These are phyloP conservation scores for Pachypsylla venusta DNA, from an alignment of 1,140 invertebrate genomes.

Conservation along the genomic window DNA sequence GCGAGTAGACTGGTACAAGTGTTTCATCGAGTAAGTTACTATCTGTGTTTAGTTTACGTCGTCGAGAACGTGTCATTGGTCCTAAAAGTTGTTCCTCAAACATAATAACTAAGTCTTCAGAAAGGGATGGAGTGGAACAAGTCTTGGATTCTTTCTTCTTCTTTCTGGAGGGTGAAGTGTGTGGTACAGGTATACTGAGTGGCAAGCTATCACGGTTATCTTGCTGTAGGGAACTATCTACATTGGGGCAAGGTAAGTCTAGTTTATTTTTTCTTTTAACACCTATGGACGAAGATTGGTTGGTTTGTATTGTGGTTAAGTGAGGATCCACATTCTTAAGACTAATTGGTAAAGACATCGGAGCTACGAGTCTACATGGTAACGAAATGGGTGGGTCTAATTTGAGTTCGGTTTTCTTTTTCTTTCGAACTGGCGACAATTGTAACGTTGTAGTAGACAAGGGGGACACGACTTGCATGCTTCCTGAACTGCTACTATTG, in stretches of 20 bases:
- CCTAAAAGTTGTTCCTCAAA: background rate
- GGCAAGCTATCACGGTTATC: too few species aligned
- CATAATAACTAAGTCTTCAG: background rate
- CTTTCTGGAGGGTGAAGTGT: background rate
- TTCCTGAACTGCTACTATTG: conserved; percentile 31
- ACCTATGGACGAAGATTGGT: background rate
- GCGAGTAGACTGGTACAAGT: background rate
- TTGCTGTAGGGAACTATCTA: too few species aligned
- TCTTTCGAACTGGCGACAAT: conserved; percentile 15
- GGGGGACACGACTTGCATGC: conserved; percentile 22
- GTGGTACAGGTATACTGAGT: background rate
- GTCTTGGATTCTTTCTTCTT: background rate
- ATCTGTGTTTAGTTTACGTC: conserved; percentile 1
- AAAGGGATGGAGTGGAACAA: background rate
- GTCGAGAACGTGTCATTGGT: background rate
- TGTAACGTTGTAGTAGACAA: background rate
- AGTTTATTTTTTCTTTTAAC: background rate
- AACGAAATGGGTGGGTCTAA: too few species aligned
- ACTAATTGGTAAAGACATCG: background rate
- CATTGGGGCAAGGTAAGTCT: too few species aligned
- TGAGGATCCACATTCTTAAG: background rate
- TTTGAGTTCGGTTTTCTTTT: conserved; percentile 13
- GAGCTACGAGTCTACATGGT: too few species aligned
- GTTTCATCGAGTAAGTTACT: background rate
- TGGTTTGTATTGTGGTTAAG: background rate